A percentile compares a stretch with the other conserved stretches of the same genome.
These are phyloP conservation scores for Melanotaenia maccullochi DNA, from an alignment of 2,797 vertebrate genomes.

Conservation along the genomic window DNA sequence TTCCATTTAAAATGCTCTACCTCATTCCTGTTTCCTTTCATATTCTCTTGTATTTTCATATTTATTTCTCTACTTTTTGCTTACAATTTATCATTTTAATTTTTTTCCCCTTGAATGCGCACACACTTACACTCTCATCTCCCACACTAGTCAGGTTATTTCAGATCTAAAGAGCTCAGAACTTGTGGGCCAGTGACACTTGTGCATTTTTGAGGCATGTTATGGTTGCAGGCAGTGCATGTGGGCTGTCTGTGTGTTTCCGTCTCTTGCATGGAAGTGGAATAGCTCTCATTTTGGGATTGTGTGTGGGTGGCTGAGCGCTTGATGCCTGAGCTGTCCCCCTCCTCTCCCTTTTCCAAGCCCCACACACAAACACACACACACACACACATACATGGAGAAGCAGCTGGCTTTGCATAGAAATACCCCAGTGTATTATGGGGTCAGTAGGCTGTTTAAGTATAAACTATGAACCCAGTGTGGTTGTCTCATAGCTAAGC, in stretches of 20 bases:
- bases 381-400: conserved; percentile 25
- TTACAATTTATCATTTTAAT: conserved; percentile 9
- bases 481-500: conserved; percentile 62
- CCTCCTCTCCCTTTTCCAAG: conserved; percentile 7
- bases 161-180: conserved; percentile 32
- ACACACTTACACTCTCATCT: conserved; percentile 16
- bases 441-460: conserved; percentile 62
- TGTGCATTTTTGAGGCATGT: conserved; percentile 49
- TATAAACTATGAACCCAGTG: conserved; percentile 60
- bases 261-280: conserved; percentile 50
- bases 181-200: conserved; percentile 42
- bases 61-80: background rate
- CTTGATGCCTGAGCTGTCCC: conserved; percentile 54
- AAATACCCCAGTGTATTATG: conserved; percentile 57
- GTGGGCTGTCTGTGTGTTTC: conserved; percentile 44
- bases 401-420: conserved; percentile 63
- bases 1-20: background rate
- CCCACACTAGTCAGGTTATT: conserved; percentile 36
- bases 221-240: conserved; percentile 64
- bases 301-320: conserved; percentile 67
- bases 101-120: background rate
- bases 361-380: conserved; percentile 19
- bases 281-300: conserved; percentile 56
- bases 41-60: background rate
- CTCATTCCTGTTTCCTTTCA: background rate